Evolutionary conservation across 2,113 vertebrate genomes (phyloP).

Genomic region (pig (Sus scrofa)): T2T-Sscrofa CM000828.6:68392001-68392500

Average conservation of each 20-base stretch:
- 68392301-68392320: slow-evolving; percentile 71
- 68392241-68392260: slow-evolving; percentile 74
- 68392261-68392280: slow-evolving; percentile 79
- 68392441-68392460: background rate
- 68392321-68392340: slow-evolving; percentile 71
- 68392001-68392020: background rate
- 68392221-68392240: slow-evolving; percentile 75
- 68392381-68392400: slow-evolving; percentile 38
- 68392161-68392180: slow-evolving; percentile 73
- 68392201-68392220: slow-evolving; percentile 73
- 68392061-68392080: background rate
- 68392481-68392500: slow-evolving; percentile 32
- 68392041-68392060: background rate
- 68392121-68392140: slow-evolving; percentile 24
- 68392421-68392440: slow-evolving; percentile 7
- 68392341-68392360: slow-evolving; percentile 81
- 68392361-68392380: slow-evolving; percentile 27
- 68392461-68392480: background rate
- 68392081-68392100: background rate
- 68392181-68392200: slow-evolving; percentile 80
- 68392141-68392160: slow-evolving; percentile 69
- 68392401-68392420: slow-evolving; percentile 26
- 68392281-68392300: slow-evolving; percentile 76
- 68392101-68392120: slow-evolving; percentile 59
- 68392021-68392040: background rate